Evolutionary conservation across 2,797 vertebrate species (phyloP).

Genomic region (Remorina albescens): DNA sequence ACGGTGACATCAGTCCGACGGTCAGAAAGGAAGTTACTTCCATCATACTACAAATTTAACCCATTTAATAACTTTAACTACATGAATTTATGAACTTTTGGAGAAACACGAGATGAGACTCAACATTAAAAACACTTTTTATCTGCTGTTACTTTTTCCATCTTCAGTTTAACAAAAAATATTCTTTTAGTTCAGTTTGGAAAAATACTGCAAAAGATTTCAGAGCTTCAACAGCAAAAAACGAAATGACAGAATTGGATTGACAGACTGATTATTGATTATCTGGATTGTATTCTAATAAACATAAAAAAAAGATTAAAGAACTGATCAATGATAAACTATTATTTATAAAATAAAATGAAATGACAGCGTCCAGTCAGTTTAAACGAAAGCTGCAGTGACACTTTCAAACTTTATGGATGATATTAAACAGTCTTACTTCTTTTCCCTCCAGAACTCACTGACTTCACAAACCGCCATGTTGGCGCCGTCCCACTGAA

Average conservation of each 20-base stretch:
- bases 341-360: neutral
- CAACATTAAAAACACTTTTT: neutral
- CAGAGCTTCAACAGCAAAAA: neutral
- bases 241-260: neutral
- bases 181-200: neutral
- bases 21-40: too few species aligned
- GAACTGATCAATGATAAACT: too few species aligned
- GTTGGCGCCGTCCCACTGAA: neutral
- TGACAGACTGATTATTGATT: neutral
- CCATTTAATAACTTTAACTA: neutral
- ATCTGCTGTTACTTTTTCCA: neutral
- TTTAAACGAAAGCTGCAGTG: conserved; percentile 22
- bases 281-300: too few species aligned
- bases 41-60: conserved; percentile 28
- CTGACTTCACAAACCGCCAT: conserved; percentile 19
- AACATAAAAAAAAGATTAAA: too few species aligned
- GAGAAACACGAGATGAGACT: neutral
- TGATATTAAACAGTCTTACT: neutral
- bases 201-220: conserved; percentile 44
- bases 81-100: neutral
- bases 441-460: conserved; percentile 28
- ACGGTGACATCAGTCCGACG: too few species aligned
- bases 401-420: conserved; percentile 6
- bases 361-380: too few species aligned
- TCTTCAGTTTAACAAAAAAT: conserved; percentile 25